Evolutionary conservation across 2,797 vertebrate species (phyloP).

Genomic region (Clarias laeviceps): DNA sequence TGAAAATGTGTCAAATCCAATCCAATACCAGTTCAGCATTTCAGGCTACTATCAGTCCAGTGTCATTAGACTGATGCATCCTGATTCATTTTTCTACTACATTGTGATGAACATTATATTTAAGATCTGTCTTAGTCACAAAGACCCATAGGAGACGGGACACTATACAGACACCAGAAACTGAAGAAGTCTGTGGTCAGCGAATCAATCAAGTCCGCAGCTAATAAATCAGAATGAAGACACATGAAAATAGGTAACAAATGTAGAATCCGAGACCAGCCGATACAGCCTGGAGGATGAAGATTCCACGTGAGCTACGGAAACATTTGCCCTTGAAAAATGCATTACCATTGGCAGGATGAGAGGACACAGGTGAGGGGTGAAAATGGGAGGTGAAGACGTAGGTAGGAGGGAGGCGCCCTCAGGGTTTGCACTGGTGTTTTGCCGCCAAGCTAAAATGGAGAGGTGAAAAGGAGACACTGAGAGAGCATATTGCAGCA

Average conservation of each 20-base stretch:
- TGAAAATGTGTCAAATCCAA: not conserved
- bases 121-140: constrained; percentile 46
- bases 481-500: constrained; percentile 42
- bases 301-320: constrained; percentile 1
- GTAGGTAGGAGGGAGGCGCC: constrained; percentile 8
- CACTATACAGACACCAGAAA: constrained; percentile 33
- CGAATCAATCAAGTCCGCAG: constrained; percentile 65
- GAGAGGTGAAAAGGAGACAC: constrained; percentile 43
- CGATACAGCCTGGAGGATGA: not conserved
- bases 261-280: constrained; percentile 41
- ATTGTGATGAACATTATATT: constrained; percentile 67
- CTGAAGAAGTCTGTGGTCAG: constrained; percentile 33
- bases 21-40: not conserved
- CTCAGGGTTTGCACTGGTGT: constrained; percentile 29
- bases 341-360: constrained; percentile 23
- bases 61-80: not conserved
- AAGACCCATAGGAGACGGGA: not conserved
- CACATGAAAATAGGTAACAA: constrained; percentile 65
- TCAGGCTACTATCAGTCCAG: not conserved
- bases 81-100: constrained; percentile 10
- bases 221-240: constrained; percentile 69
- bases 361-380: constrained; percentile 19
- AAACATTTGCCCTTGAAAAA: constrained; percentile 28
- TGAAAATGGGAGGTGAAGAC: constrained; percentile 13
- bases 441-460: constrained; percentile 32